Conservation (phyloP, 2,888 invertebrate species). For the Choristoneura rosaceana region DNA sequence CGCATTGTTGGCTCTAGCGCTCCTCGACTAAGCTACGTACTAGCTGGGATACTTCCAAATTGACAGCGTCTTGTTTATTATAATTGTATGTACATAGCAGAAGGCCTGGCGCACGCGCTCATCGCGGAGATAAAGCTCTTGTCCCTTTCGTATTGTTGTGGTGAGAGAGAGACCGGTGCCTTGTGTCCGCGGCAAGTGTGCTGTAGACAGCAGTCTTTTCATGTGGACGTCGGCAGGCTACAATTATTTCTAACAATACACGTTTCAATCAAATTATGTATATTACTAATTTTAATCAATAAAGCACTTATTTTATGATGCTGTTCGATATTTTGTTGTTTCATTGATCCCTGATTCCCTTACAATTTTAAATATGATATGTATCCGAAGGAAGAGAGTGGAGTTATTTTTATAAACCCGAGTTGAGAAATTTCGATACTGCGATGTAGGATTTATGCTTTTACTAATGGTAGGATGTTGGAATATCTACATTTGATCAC, state of each 20-base stretch:
- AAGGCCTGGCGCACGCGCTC: neutral
- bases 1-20: neutral
- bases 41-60: constrained; percentile 6
- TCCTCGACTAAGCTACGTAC: neutral
- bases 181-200: neutral
- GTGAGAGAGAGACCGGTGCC: neutral
- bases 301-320: constrained; percentile 84
- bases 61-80: constrained; percentile 2
- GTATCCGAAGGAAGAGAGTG: too few relatives aligned
- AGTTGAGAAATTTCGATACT: too few relatives aligned
- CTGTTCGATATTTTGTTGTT: constrained; percentile 68
- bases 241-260: constrained; percentile 63
- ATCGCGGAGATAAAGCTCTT: neutral
- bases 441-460: too few relatives aligned
- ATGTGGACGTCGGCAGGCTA: constrained; percentile 52
- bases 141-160: neutral
- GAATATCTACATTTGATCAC: too few relatives aligned
- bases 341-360: constrained; percentile 50
- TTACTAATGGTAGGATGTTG: too few relatives aligned
- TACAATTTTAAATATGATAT: too few relatives aligned
- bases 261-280: constrained; percentile 71
- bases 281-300: constrained; percentile 78
- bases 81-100: constrained; percentile 3
- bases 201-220: constrained; percentile 26
- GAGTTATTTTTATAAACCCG: too few relatives aligned